Evolutionary conservation across 2,797 vertebrate genomes (phyloP).

Genomic region (Hyperoplus lanceolatus): DNA sequence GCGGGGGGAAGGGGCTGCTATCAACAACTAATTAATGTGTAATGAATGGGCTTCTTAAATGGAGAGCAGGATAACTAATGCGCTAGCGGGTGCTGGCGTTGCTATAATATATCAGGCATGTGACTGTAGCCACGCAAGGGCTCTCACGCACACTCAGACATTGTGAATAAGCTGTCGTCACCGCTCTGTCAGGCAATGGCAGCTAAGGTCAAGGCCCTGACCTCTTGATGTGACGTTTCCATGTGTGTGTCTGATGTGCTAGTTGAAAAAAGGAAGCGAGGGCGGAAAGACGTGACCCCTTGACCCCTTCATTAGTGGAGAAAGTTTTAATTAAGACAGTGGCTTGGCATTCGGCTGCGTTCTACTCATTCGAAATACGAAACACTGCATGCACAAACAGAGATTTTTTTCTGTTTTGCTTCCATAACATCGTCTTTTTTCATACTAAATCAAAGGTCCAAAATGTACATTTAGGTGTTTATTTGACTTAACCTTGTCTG

Average conservation of each 20-base stretch:
- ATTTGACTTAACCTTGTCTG: no score
- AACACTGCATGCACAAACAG: slow-evolving; percentile 15
- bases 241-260: slow-evolving; percentile 1
- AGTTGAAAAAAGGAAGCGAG: neutral
- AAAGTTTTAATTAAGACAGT: slow-evolving; percentile 38
- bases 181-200: slow-evolving; percentile 24
- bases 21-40: slow-evolving; percentile 79
- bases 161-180: slow-evolving; percentile 59
- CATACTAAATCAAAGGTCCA: no score
- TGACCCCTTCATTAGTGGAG: slow-evolving; percentile 19
- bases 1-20: slow-evolving; percentile 46
- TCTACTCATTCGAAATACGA: slow-evolving; percentile 25
- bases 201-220: slow-evolving; percentile 43
- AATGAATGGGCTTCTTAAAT: slow-evolving; percentile 77
- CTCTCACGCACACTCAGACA: slow-evolving; percentile 23
- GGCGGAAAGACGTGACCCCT: slow-evolving; percentile 31
- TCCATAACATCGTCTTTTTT: no score
- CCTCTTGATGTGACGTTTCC: slow-evolving; percentile 40
- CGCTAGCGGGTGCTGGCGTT: slow-evolving; percentile 43
- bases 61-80: slow-evolving; percentile 71
- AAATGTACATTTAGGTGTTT: no score
- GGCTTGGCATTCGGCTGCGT: neutral
- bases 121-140: slow-evolving; percentile 42
- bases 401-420: no score
- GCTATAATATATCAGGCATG: slow-evolving; percentile 75